Evolutionary conservation across 2,888 invertebrate species (phyloP).

Genomic region (Dryococelus australis): DNA sequence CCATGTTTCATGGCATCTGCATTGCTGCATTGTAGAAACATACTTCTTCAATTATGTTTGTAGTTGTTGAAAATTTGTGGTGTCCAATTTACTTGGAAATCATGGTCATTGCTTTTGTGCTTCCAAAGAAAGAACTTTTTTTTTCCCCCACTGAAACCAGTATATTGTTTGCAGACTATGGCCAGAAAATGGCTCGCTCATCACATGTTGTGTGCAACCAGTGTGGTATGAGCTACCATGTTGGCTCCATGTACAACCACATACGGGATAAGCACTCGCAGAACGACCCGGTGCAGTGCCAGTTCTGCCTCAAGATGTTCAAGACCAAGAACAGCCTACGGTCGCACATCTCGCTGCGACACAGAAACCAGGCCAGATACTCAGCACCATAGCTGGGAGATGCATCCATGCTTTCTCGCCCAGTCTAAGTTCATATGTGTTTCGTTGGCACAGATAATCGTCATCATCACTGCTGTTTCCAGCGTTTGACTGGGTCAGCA

Average conservation of each 20-base stretch:
- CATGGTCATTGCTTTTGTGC: too few relatives aligned
- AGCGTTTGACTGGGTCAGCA: too few relatives aligned
- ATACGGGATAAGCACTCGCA: constrained; percentile 11
- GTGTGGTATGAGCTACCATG: background rate
- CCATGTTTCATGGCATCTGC: too few relatives aligned
- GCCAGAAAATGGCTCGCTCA: background rate
- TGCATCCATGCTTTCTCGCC: too few relatives aligned
- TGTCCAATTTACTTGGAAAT: too few relatives aligned
- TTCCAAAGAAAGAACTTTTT: background rate
- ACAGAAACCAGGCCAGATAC: background rate
- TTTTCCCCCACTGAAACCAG: background rate
- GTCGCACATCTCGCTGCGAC: background rate
- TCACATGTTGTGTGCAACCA: background rate
- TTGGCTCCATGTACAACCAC: background rate
- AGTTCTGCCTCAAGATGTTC: constrained; percentile 23
- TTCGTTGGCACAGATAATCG: too few relatives aligned
- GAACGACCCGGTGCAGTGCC: constrained; percentile 18
- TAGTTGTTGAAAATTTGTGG: too few relatives aligned
- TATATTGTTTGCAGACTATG: background rate
- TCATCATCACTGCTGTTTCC: too few relatives aligned
- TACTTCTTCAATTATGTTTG: too few relatives aligned
- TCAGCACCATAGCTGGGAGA: background rate
- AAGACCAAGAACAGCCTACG: constrained; percentile 20
- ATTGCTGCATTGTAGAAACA: too few relatives aligned
- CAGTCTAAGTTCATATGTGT: too few relatives aligned